Evolutionary conservation across 2,113 vertebrate genomes (phyloP).

Genomic region (Macquaria australasica): DNA sequence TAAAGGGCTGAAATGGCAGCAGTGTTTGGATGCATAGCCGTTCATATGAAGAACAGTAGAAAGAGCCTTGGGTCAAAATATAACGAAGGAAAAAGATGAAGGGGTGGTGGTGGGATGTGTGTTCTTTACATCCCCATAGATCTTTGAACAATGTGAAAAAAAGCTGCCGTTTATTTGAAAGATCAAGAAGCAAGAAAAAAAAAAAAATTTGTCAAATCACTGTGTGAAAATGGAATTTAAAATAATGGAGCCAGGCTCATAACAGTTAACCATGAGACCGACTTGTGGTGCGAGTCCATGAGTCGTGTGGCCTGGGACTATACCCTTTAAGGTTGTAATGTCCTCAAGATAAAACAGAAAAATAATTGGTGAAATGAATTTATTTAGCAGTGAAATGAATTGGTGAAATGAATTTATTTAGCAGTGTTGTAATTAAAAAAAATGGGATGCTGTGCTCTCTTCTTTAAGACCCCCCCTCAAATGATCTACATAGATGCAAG

Average conservation of each 20-base stretch:
- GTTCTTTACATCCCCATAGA: slow-evolving; percentile 19
- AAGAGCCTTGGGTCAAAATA: slow-evolving; percentile 33
- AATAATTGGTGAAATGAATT: slow-evolving; percentile 26
- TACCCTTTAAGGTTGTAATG: slow-evolving; percentile 11
- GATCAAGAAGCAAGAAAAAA: slow-evolving; percentile 17
- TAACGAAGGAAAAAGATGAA: slow-evolving; percentile 22
- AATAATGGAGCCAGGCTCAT: neutral
- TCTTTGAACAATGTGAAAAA: slow-evolving; percentile 11
- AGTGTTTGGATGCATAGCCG: slow-evolving; percentile 27
- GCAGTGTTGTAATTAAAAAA: slow-evolving; percentile 27
- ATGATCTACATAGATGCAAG: slow-evolving; percentile 31
- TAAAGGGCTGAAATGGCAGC: slow-evolving; percentile 42
- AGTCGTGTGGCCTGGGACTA: neutral
- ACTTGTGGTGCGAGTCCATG: slow-evolving; percentile 7
- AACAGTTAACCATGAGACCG: neutral
- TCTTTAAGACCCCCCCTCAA: slow-evolving; percentile 11
- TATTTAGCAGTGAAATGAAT: slow-evolving; percentile 34
- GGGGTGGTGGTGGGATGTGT: neutral
- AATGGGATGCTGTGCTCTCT: neutral
- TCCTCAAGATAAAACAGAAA: slow-evolving; percentile 6
- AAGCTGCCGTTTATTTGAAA: slow-evolving; percentile 13
- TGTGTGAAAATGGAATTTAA: slow-evolving; percentile 9
- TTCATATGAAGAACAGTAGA: slow-evolving; percentile 27
- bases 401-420: slow-evolving; percentile 12
- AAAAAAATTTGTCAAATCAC: slow-evolving; percentile 37